Base-by-base conservation (phyloP, 2,888 invertebrate genomes). In the Fabriciana adippe region DNA sequence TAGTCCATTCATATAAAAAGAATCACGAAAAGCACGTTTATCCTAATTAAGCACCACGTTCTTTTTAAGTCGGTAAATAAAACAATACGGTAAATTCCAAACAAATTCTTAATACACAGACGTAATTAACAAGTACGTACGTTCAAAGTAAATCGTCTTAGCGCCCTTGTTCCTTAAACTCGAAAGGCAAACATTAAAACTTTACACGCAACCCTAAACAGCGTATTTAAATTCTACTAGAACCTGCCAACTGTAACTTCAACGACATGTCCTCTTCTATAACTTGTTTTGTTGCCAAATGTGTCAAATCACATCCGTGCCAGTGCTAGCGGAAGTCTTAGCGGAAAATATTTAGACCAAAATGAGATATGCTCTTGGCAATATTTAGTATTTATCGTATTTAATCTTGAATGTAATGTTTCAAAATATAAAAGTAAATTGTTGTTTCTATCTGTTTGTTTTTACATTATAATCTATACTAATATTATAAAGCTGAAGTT, bases 161-260 rank as follows among this genome's bases (percentile, higher is more conserved):
- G 47, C 35, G 47, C 51, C 53, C 18, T 18, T 53, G 61, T 53
- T 60, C 60, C 18, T 48, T 31, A 61, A 61, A 61, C 60, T 55
- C 18, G 60, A 55, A 54, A 55, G 47, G 60, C 60, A 66, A 55
- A 61, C 48, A 31, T 54, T 55, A 18, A 66, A 66, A 64, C 56
- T 64, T 64, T 45, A 45, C 55, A 60, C 50, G 41, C 45, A 63
- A 8, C 21, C 53, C 54, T 45, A 54, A 63, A 54, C 54, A 54
- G 26, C 50, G 55, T 50, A 69, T 69, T 71, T 71, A 71, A 71
- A 71, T 67, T 71, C 67, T 16, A 47, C 55, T 54, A 8, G 47
- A 65, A 64, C 48, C 61, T 65, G 64, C 64, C 64, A 57, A 67
- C 57, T 61, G 60, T 18, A 69, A 67, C 66, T 64, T 59, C 41